Evolutionary conservation across 2,113 vertebrate species (phyloP).

Genomic region (Caranx melampygus): DNA sequence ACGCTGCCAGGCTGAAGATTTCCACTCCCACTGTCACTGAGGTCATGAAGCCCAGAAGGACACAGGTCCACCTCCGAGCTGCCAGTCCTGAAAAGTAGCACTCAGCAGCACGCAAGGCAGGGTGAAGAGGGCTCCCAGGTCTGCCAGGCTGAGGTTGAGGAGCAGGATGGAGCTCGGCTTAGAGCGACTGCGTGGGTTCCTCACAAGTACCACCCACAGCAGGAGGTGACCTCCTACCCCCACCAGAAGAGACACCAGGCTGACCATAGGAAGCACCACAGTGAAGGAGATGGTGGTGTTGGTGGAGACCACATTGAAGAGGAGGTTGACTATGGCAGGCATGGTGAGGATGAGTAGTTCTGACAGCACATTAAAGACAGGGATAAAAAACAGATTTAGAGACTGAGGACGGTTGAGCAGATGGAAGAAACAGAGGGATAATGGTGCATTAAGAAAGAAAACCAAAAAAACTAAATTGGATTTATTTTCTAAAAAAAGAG

Average conservation of each 20-base stretch:
- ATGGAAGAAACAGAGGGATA: neutral
- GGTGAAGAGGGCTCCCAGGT: slow-evolving; percentile 77
- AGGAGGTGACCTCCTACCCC: slow-evolving; percentile 79
- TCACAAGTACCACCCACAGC: slow-evolving; percentile 78
- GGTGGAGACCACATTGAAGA: slow-evolving; percentile 80
- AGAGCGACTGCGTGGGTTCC: slow-evolving; percentile 71
- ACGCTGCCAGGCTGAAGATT: slow-evolving; percentile 78
- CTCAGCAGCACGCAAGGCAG: slow-evolving; percentile 78
- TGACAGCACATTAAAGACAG: neutral
- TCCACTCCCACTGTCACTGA: slow-evolving; percentile 78
- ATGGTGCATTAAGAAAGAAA: neutral
- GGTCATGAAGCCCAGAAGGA: slow-evolving; percentile 79
- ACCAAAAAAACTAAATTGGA: neutral
- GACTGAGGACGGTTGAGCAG: neutral
- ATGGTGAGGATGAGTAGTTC: slow-evolving; percentile 43
- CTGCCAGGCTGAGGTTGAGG: slow-evolving; percentile 81
- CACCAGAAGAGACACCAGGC: slow-evolving; percentile 75
- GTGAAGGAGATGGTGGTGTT: slow-evolving; percentile 82
- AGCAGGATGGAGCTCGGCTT: slow-evolving; percentile 78
- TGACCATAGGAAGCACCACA: slow-evolving; percentile 76
- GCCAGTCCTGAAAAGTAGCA: slow-evolving; percentile 77
- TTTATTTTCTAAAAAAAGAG: neutral
- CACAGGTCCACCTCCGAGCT: slow-evolving; percentile 73
- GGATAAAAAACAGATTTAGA: neutral
- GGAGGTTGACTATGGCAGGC: slow-evolving; percentile 81